Evolutionary conservation across 2,888 invertebrate genomes (phyloP).

Genomic region (Synergus laeviventris): DNA sequence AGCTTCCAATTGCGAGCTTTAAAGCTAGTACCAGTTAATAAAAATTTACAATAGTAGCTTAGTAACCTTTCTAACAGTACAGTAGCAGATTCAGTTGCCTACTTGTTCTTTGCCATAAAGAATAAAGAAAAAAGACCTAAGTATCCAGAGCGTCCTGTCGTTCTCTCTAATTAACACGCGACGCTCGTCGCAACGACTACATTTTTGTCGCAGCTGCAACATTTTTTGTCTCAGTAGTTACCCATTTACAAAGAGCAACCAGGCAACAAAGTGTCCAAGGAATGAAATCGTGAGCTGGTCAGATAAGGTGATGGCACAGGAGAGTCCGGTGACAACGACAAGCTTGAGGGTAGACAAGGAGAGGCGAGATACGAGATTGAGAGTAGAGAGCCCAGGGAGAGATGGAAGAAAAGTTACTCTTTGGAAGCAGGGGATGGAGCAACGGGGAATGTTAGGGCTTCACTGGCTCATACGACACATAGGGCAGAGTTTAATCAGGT

Average conservation of each 20-base stretch:
- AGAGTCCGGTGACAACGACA: conserved; percentile 29
- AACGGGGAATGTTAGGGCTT: neutral
- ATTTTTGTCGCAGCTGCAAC: conserved; percentile 35
- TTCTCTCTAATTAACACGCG: conserved; percentile 40
- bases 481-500: conserved; percentile 74
- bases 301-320: conserved; percentile 29
- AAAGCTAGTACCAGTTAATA: neutral
- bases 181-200: conserved; percentile 38
- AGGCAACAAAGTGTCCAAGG: conserved; percentile 50
- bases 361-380: conserved; percentile 24
- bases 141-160: conserved; percentile 38
- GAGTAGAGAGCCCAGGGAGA: neutral
- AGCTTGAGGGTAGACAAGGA: neutral
- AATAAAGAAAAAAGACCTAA: conserved; percentile 35
- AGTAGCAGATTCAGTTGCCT: conserved; percentile 27
- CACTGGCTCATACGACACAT: conserved; percentile 54
- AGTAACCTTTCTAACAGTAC: conserved; percentile 31
- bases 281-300: conserved; percentile 37
- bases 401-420: conserved; percentile 3
- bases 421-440: neutral
- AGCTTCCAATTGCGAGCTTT: neutral
- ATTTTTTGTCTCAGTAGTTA: conserved; percentile 28
- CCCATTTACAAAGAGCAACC: conserved; percentile 49
- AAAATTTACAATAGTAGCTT: neutral
- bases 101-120: conserved; percentile 37